Evolutionary conservation across 2,888 invertebrate genomes (phyloP).

Genomic region (Aspidiotus rigidus): DNA sequence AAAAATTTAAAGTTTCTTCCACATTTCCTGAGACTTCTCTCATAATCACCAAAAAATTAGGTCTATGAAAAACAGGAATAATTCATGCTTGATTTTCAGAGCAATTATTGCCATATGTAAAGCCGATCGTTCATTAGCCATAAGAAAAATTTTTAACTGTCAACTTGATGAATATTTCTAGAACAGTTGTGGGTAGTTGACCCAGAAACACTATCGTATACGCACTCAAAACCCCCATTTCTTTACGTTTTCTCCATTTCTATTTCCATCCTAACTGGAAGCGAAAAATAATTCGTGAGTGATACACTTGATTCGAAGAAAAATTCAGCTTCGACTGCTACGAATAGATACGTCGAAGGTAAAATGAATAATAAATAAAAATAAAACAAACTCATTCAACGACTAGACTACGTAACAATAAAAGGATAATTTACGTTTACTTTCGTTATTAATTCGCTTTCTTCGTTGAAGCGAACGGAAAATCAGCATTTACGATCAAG

Average conservation of each 20-base stretch:
- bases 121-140: too few relatives aligned
- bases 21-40: too few relatives aligned
- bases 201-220: too few relatives aligned
- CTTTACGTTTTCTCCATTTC: neutral
- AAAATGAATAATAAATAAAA: neutral
- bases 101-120: too few relatives aligned
- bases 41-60: too few relatives aligned
- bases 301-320: too few relatives aligned
- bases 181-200: neutral
- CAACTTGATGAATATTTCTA: too few relatives aligned
- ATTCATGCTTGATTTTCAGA: too few relatives aligned
- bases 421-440: neutral
- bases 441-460: neutral
- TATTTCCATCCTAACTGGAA: neutral
- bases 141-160: too few relatives aligned
- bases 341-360: neutral
- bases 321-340: neutral
- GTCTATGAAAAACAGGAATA: too few relatives aligned
- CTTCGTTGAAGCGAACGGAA: neutral
- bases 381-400: slow-evolving; percentile 1
- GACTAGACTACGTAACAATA: slow-evolving; percentile 28
- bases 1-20: too few relatives aligned
- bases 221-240: neutral
- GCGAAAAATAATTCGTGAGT: too few relatives aligned
- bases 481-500: slow-evolving; percentile 52